Evolutionary conservation across 2,113 vertebrate species (phyloP).

Genomic region (Puffinus mauretanicus): DNA sequence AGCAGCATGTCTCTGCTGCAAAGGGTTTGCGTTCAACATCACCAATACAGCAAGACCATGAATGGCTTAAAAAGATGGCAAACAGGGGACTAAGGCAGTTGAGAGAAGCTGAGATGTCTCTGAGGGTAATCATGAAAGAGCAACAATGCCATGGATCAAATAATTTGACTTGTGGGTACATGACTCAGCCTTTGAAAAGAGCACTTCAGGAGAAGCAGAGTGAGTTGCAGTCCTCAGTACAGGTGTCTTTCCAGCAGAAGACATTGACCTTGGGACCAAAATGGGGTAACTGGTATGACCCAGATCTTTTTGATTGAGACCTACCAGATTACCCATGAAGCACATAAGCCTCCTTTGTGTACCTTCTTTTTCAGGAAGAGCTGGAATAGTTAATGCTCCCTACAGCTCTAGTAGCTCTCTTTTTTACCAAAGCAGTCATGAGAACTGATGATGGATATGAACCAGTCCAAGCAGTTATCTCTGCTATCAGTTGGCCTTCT

Average conservation of each 20-base stretch:
- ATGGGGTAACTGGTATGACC: background rate
- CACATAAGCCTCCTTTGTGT: background rate
- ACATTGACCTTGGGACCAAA: background rate
- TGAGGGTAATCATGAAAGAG: background rate
- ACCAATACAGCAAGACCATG: background rate
- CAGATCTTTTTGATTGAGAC: background rate
- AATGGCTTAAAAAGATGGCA: background rate
- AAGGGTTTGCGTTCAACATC: background rate
- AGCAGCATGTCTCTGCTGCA: background rate
- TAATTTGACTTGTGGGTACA: background rate
- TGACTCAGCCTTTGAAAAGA: background rate
- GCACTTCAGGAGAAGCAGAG: background rate
- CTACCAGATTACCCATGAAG: background rate
- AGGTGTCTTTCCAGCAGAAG: background rate
- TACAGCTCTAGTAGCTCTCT: background rate
- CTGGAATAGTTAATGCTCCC: background rate
- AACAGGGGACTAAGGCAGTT: background rate
- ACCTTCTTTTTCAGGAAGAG: background rate
- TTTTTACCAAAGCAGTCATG: background rate
- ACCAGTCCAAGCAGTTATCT: background rate
- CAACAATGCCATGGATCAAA: background rate
- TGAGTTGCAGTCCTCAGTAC: background rate
- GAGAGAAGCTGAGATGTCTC: background rate
- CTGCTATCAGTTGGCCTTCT: background rate
- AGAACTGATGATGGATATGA: background rate